Evolutionary conservation across 2,797 vertebrate species (phyloP).

Genomic region (Propithecus deckenii): DNA sequence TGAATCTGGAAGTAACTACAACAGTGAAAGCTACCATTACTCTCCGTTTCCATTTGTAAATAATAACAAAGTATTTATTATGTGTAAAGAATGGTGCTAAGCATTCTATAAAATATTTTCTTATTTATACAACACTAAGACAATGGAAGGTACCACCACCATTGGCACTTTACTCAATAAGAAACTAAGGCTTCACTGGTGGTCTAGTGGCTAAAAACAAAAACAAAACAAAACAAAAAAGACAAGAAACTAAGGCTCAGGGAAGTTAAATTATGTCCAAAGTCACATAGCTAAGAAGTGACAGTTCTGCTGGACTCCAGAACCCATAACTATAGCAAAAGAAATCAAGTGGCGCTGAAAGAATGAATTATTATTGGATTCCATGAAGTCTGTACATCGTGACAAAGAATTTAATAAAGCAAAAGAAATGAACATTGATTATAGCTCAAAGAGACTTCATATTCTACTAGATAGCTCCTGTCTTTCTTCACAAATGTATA

Average conservation of each 20-base stretch:
- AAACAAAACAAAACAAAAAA: too few relatives aligned
- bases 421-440: conserved; percentile 19
- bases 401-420: conserved; percentile 24
- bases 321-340: background rate
- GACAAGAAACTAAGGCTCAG: background rate
- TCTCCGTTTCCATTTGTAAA: background rate
- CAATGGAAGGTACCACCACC: background rate
- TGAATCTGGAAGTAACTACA: background rate
- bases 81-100: background rate
- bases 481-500: conserved; percentile 26
- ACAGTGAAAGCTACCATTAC: background rate
- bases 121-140: background rate
- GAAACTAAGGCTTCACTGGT: background rate
- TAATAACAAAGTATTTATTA: background rate
- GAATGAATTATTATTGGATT: background rate
- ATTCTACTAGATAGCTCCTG: background rate
- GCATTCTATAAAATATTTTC: conserved; percentile 10
- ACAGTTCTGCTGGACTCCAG: background rate
- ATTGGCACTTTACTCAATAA: background rate
- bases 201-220: too few relatives aligned
- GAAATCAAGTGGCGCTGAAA: background rate
- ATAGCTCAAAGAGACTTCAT: background rate
- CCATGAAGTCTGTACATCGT: background rate
- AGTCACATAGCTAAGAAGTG: background rate
- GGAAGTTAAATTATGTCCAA: conserved; percentile 3